phyloP scores from a whole-genome alignment of 2,888 invertebrate species.

The Apodemia mormo region DNA sequence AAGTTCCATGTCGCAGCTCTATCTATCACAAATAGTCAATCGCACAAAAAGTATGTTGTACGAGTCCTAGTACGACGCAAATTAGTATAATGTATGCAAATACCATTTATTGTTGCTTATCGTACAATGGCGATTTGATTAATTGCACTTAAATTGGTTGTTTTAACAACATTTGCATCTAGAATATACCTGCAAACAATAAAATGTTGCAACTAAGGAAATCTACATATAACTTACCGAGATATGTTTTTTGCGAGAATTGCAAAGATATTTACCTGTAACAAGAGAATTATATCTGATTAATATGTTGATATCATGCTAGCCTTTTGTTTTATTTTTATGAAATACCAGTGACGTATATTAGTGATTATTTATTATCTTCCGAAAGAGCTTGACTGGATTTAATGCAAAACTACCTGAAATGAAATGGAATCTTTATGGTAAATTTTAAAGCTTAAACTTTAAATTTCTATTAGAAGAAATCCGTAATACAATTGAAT shows the following conservation, averaged over 20 bases:
- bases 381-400: too few species aligned
- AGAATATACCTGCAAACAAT: background rate
- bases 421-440: too few species aligned
- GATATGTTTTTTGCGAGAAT: background rate
- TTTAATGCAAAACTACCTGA: too few species aligned
- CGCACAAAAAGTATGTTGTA: background rate
- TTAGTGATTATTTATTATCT: too few species aligned
- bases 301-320: background rate
- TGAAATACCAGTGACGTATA: too few species aligned
- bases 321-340: background rate
- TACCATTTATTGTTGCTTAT: background rate
- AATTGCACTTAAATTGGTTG: background rate
- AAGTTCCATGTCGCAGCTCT: too few species aligned
- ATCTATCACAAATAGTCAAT: background rate
- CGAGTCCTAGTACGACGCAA: background rate
- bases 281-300: constrained; percentile 1
- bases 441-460: too few species aligned
- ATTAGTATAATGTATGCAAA: constrained; percentile 1
- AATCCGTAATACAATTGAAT: too few species aligned
- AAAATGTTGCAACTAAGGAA: background rate
- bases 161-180: constrained; percentile 1
- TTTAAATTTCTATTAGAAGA: too few species aligned
- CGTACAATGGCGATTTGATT: background rate
- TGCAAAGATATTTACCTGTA: background rate
- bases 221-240: background rate